Evolutionary conservation across 2,888 invertebrate genomes (phyloP).

Genomic region (Blera fallax): DNA sequence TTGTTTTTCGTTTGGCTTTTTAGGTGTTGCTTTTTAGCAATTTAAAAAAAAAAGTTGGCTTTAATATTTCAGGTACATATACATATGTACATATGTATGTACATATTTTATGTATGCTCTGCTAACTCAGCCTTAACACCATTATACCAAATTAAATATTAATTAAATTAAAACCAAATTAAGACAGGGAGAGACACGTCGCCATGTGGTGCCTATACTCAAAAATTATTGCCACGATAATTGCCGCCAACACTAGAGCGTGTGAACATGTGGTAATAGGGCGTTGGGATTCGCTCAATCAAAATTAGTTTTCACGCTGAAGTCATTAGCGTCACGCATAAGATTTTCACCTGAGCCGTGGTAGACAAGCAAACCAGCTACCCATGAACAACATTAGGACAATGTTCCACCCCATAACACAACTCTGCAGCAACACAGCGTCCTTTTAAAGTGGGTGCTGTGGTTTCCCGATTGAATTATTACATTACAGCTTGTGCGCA

Average conservation of each 20-base stretch:
- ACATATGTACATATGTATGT: too few relatives aligned
- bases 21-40: too few relatives aligned
- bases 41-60: too few relatives aligned
- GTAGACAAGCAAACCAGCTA: not conserved
- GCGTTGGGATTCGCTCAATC: conserved; percentile 48
- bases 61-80: too few relatives aligned
- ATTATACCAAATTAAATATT: conserved; percentile 18
- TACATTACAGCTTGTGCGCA: conserved; percentile 19
- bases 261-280: conserved; percentile 39
- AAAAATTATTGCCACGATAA: conserved; percentile 18
- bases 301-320: conserved; percentile 49
- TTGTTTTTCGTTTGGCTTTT: too few relatives aligned
- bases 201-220: conserved; percentile 8
- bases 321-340: conserved; percentile 56
- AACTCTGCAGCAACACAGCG: not conserved
- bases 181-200: not conserved
- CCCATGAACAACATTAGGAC: conserved; percentile 26
- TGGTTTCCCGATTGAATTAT: conserved; percentile 49
- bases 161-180: conserved; percentile 37
- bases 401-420: conserved; percentile 23
- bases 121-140: not conserved
- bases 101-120: too few relatives aligned
- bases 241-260: conserved; percentile 13
- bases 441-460: conserved; percentile 22
- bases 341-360: conserved; percentile 47